Conservation (phyloP, 92 coral and sea anemone genomes). For the Desmophyllum pertusum region DNA sequence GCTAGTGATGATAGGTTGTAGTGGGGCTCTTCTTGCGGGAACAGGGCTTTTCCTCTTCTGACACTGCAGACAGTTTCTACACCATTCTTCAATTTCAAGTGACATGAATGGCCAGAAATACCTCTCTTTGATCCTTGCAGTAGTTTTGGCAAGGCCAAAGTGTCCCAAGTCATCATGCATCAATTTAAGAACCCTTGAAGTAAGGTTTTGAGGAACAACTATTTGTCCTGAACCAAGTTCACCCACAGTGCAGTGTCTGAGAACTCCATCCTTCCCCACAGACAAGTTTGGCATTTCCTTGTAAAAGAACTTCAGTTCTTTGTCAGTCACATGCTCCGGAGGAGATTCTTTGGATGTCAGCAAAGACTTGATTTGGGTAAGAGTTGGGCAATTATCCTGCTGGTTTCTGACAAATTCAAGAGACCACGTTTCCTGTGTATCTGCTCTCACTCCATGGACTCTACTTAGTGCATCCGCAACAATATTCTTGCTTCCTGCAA, state of each 20-base stretch:
- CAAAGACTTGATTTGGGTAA: conserved; percentile 43
- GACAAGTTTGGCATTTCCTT: conserved; percentile 42
- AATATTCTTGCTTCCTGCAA: conserved; percentile 46
- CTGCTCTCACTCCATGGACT: conserved; percentile 33
- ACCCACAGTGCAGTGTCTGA: too few species aligned
- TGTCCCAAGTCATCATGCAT: conserved; percentile 60
- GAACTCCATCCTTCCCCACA: conserved; percentile 39
- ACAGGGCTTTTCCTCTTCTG: conserved; percentile 27
- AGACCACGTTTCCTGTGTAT: conserved; percentile 43
- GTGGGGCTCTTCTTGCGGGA: conserved; percentile 50
- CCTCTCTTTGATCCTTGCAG: conserved; percentile 9
- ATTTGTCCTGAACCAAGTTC: conserved; percentile 43
- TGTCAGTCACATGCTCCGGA: conserved; percentile 39
- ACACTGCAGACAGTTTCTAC: conserved; percentile 3
- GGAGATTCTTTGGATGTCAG: conserved; percentile 26
- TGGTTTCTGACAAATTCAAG: conserved; percentile 49
- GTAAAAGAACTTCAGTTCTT: conserved; percentile 39
- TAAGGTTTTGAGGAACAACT: conserved; percentile 45
- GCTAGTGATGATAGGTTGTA: conserved; percentile 51
- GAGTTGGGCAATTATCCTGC: conserved; percentile 51
- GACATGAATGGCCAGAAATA: conserved; percentile 16
- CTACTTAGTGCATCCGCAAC: conserved; percentile 61
- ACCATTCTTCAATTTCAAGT: conserved; percentile 24
- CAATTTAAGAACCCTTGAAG: conserved; percentile 49
- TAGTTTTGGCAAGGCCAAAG: conserved; percentile 41